Base-by-base conservation (phyloP, 2,888 invertebrate species). In the Mylabris sibirica region DNA sequence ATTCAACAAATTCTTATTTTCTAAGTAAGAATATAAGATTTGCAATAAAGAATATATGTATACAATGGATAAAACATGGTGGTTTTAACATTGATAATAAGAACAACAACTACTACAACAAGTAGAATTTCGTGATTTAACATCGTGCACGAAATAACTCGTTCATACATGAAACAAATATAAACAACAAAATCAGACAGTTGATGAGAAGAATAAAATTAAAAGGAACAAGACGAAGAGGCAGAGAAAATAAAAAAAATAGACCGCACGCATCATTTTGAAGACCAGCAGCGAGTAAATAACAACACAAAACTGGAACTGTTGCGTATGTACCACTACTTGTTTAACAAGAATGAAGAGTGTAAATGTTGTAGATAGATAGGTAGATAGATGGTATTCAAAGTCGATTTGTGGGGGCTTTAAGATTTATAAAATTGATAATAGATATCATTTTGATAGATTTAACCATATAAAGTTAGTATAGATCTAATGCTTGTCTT, bases 251-350 rank as follows among this genome's bases (percentile, higher is more conserved):
- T 12, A 14, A 66, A 41, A 44, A 59, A 38, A 60, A 64, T 26
- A 17, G 24, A 44, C 44, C n/a, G 44, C 44, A 44, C n/a, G 59
- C 12, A 26, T 24, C 44, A 41, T 63, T 66, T 64, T 64, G 66
- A 69, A 70, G 68, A 70, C 70, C 67, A 65, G 70, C 67, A 70
- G 70, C 70, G 68, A 70, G 70, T 70, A 67, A 70, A 67, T 69
- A 69, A 69, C 69, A 49, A 66, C 66, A 30, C 34, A 60, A 30
- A 49, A 59, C 60, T 65, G 49, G 49, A 49, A 49, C 20, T 41
- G 35, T 35, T 9, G 9, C 8, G 35, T 35, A 35, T 41, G 49
- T 60, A 66, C 59, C 66, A 65, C 67, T 70, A 70, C 70, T 64
- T 64, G 70, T 64, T 44, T 66, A 69, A 69, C 66, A 49, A 69